Evolutionary conservation across 1,140 invertebrate species (phyloP).

Genomic region (Octopus sinensis): DNA sequence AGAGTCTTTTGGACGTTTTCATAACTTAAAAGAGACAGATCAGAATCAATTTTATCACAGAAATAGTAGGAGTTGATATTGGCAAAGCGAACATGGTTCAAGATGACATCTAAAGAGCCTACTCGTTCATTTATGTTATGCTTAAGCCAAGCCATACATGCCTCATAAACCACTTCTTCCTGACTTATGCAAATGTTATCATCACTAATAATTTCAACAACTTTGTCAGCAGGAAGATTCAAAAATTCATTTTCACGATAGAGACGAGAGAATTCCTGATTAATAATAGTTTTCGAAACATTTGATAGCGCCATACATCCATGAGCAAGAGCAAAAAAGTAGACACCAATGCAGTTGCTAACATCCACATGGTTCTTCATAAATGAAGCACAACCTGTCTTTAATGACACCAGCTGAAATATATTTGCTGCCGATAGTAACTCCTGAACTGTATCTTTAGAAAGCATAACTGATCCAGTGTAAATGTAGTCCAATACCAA

Average conservation of each 20-base stretch:
- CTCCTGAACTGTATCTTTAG: conserved; percentile 62
- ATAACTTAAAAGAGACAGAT: conserved; percentile 49
- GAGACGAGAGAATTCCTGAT: conserved; percentile 46
- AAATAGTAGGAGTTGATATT: conserved; percentile 65
- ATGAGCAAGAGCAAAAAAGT: conserved; percentile 54
- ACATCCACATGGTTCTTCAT: conserved; percentile 54
- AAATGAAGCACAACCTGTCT: conserved; percentile 51
- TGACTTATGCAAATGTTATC: conserved; percentile 62
- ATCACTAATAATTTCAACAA: conserved; percentile 60
- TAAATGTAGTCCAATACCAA: conserved; percentile 64
- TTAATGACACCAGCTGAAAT: conserved; percentile 58
- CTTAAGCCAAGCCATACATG: conserved; percentile 61
- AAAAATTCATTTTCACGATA: conserved; percentile 52
- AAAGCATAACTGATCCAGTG: conserved; percentile 61
- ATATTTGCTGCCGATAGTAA: conserved; percentile 65
- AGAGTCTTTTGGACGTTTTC: conserved; percentile 35
- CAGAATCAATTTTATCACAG: conserved; percentile 61
- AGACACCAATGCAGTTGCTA: conserved; percentile 53
- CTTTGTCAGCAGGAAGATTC: conserved; percentile 52
- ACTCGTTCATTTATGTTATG: conserved; percentile 49
- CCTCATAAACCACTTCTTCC: conserved; percentile 64
- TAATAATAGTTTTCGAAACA: conserved; percentile 53
- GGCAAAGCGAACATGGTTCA: conserved; percentile 63
- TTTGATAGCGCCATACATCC: conserved; percentile 48
- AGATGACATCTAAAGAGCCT: conserved; percentile 50